Conservation (phyloP, 2,797 vertebrate species). For the Numenius phaeopus region DNA sequence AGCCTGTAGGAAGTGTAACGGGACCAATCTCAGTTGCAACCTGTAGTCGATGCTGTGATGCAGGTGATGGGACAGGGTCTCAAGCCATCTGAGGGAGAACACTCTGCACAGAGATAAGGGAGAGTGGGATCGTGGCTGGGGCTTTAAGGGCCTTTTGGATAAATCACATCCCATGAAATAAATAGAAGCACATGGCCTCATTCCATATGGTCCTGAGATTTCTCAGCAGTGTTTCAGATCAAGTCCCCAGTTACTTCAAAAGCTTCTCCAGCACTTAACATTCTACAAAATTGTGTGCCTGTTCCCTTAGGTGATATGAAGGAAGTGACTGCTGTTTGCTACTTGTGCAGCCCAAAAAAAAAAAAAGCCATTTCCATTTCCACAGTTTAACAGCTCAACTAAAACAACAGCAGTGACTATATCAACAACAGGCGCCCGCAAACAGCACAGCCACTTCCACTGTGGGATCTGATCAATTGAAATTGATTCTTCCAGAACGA, state of each 20-base stretch:
- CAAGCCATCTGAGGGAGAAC: background rate
- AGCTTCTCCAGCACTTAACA: background rate
- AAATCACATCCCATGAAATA: background rate
- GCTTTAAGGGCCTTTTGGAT: background rate
- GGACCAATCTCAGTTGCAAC: background rate
- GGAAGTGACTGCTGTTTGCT: background rate
- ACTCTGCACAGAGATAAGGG: background rate
- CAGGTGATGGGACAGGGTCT: background rate
- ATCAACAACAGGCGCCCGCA: background rate
- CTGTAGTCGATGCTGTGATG: background rate
- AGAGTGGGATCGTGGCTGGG: background rate
- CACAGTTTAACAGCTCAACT: background rate
- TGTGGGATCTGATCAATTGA: background rate
- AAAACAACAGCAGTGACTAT: background rate
- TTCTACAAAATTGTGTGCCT: accelerated
- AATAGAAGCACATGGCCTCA: background rate
- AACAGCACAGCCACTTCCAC: background rate
- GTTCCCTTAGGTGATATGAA: background rate
- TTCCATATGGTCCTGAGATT: background rate
- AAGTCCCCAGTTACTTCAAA: background rate
- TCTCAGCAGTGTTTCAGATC: background rate
- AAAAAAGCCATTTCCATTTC: background rate
- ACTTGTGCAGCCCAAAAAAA: background rate
- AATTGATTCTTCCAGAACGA: background rate
- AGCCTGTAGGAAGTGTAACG: background rate